Percentiles rank a stretch among this genome's conserved stretches.
These are phyloP conservation scores for Charanyca ferruginea DNA, from an alignment of 2,888 invertebrate species.

Conservation along the genomic window DNA sequence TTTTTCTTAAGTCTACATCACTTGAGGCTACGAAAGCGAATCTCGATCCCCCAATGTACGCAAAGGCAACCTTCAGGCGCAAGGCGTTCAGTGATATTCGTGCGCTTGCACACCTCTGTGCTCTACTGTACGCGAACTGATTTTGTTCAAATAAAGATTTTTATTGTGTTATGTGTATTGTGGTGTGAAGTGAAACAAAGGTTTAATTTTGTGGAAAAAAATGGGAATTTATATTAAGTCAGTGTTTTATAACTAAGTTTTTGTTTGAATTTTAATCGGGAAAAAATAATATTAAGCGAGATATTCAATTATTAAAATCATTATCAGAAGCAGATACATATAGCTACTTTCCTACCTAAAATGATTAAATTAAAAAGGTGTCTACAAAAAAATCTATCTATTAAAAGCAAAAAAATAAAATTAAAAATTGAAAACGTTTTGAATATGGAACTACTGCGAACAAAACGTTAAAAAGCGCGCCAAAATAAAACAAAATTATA, in stretches of 20 bases:
- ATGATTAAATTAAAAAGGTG: background rate
- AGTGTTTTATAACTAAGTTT: conserved; percentile 7
- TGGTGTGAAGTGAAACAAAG: conserved; percentile 58
- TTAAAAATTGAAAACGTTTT: too few species aligned
- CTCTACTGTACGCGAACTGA: conserved; percentile 58
- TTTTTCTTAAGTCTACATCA: conserved; percentile 80
- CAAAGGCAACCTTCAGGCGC: conserved; percentile 66
- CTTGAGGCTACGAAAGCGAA: conserved; percentile 86
- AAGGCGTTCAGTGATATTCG: conserved; percentile 84
- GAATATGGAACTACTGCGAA: conserved; percentile 11
- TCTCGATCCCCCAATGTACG: conserved; percentile 85
- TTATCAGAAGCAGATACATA: too few species aligned
- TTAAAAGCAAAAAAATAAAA: background rate
- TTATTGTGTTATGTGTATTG: conserved; percentile 31
- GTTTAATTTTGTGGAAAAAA: conserved; percentile 7
- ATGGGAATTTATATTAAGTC: conserved; percentile 20
- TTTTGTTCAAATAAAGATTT: conserved; percentile 39
- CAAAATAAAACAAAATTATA: background rate
- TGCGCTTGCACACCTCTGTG: conserved; percentile 80
- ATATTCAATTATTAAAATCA: too few species aligned
- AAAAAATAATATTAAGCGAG: background rate
- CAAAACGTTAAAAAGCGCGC: background rate
- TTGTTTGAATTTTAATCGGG: background rate
- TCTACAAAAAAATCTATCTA: too few species aligned
- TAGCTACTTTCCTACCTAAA: background rate